Evolutionary conservation across 2,113 vertebrate genomes (phyloP).

Genomic region (Coturnix japonica): DNA sequence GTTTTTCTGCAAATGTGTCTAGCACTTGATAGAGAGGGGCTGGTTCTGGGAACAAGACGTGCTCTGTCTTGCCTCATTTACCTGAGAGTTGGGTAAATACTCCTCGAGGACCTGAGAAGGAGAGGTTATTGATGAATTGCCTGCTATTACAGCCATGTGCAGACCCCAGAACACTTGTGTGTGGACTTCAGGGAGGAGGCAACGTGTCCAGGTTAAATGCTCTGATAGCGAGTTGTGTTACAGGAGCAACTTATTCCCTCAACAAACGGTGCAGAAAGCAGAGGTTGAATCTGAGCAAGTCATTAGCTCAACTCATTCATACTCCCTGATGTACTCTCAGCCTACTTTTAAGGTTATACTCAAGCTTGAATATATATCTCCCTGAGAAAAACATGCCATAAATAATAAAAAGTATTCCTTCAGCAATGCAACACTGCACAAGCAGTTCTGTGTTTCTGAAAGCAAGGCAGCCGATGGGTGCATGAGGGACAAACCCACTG

Average conservation of each 20-base stretch:
- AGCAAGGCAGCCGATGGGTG: not conserved
- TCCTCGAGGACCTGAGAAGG: slow-evolving; percentile 13
- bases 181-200: not conserved
- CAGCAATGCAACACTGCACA: not conserved
- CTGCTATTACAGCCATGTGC: not conserved
- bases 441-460: not conserved
- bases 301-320: slow-evolving; percentile 9
- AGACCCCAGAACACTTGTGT: not conserved
- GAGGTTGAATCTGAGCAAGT: slow-evolving; percentile 14
- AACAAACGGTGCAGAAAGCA: not conserved
- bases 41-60: not conserved
- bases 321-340: slow-evolving; percentile 32
- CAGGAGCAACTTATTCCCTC: not conserved
- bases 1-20: slow-evolving; percentile 2
- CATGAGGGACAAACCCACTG: not conserved
- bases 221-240: not conserved
- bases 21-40: not conserved
- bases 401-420: slow-evolving; percentile 48
- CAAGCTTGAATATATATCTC: slow-evolving; percentile 8
- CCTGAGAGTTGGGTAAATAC: not conserved
- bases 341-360: slow-evolving; percentile 32
- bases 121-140: slow-evolving; percentile 21
- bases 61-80: slow-evolving; percentile 24
- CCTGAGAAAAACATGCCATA: slow-evolving; percentile 31
- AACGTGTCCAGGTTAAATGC: not conserved